A percentile compares a stretch with the other conserved stretches of the same genome.
These are phyloP conservation scores for Trachelus troglodyta DNA, from an alignment of 2,888 invertebrate species.

Conservation along the genomic window DNA sequence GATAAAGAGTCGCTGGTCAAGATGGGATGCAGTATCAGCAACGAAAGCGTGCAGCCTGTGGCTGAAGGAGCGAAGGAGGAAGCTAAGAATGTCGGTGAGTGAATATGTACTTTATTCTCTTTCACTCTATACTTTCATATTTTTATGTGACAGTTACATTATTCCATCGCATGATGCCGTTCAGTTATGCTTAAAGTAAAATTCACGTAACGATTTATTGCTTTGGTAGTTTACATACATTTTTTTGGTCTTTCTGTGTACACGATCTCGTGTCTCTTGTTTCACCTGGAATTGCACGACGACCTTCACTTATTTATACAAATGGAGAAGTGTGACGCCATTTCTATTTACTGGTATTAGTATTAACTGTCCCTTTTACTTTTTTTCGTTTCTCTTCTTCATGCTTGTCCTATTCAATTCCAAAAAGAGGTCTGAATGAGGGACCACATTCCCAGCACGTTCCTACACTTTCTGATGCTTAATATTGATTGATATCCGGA, in stretches of 20 bases:
- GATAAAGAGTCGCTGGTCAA: constrained; percentile 30
- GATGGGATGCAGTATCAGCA: constrained; percentile 74
- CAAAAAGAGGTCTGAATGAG: not conserved
- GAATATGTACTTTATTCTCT: not conserved
- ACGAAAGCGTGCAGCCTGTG: constrained; percentile 67
- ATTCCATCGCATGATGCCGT: not conserved
- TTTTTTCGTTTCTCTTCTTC: not conserved
- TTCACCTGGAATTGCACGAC: not conserved
- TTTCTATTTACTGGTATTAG: not conserved
- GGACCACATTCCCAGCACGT: not conserved
- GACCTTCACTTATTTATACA: not conserved
- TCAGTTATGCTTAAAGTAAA: not conserved
- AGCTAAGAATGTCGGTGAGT: constrained; percentile 60
- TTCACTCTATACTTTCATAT: not conserved
- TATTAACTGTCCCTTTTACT: not conserved
- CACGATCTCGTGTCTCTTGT: not conserved
- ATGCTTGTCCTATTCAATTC: not conserved
- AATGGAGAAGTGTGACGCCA: not conserved
- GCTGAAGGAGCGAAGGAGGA: constrained; percentile 59
- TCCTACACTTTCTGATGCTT: not conserved
- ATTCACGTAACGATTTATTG: not conserved
- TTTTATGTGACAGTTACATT: not conserved
- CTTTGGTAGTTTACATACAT: not conserved
- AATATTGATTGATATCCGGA: not conserved
- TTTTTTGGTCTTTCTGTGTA: not conserved